Base-by-base conservation (phyloP, 2,888 invertebrate species). In the Apotomis turbidana region DNA sequence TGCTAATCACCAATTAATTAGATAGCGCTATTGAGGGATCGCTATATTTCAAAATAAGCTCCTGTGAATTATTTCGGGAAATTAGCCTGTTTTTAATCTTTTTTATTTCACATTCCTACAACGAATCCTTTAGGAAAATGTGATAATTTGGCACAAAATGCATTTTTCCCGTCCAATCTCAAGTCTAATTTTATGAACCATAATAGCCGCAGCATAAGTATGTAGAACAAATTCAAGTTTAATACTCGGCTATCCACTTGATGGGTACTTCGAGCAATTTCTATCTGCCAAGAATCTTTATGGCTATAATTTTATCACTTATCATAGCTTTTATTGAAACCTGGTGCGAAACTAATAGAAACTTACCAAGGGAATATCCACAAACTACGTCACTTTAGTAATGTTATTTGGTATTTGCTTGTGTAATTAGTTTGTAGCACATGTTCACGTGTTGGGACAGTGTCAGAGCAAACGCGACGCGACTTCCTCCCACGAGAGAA, bases 211-310 rank as follows among this genome's bases (percentile, higher is more conserved):
- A 68, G 36, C 54, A 68, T 62, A 72, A 46, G 62, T 67, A 76
- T 66, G 68, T 62, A 74, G 68, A 59, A 70, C 74, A 70, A 75
- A 77, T 57, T 74, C 71, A 74, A 76, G 74, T 77, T 75, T 75
- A 75, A 74, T 75, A 73, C 74, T 74, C 74, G 77, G 78, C 70
- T 69, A 72, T 75, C 75, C 57, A 71, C 76, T 79, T 79, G 77
- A 80, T 79, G 78, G 79, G 76, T 75, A 77, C 78, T 78, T 79
- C 62, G 73, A 77, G 74, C 73, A 76, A 74, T 78, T 77, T 77
- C 79, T 80, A 79, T 79, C 80, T 76, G 76, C 73, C 75, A 75
- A 75, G 80, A 82, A 83, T 83, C 81, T 87, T 86, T 85, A 87
- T 83, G 80, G 77, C 81, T 75, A 77, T 80, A 79, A 76, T 79